phyloP scores from a whole-genome alignment of 2,888 invertebrate species.

The Macrosiphum euphorbiae region DNA sequence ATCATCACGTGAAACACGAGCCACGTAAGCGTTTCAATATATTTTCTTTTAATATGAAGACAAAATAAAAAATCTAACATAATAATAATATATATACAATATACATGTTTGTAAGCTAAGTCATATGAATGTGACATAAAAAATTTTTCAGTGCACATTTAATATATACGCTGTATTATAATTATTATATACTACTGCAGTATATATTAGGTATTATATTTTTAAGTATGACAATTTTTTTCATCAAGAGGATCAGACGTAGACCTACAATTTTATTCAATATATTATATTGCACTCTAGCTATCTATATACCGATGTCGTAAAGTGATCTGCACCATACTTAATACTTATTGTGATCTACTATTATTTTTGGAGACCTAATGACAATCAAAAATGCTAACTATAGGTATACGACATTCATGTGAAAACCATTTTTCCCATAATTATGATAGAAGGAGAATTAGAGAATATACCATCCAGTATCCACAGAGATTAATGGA shows the following conservation, averaged over 20 bases:
- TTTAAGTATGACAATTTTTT: not conserved
- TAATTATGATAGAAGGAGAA: not conserved
- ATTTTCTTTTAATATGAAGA: not conserved
- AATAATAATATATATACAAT: not conserved
- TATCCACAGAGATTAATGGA: not conserved
- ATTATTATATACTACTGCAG: not conserved
- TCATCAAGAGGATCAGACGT: not conserved
- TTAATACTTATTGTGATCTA: no score
- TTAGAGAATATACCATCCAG: not conserved
- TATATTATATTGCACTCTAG: not conserved
- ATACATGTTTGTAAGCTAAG: not conserved
- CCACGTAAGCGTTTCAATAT: not conserved
- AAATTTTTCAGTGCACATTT: not conserved
- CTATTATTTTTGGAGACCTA: not conserved
- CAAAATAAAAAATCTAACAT: not conserved
- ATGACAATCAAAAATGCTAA: not conserved
- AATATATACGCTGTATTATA: not conserved
- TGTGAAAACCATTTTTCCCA: not conserved
- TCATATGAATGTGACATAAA: not conserved
- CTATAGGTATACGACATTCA: not conserved
- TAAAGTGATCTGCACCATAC: not conserved
- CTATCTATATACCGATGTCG: not conserved
- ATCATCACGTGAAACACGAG: constrained; percentile 12
- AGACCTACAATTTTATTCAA: not conserved
- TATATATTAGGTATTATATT: not conserved